phyloP scores from a whole-genome alignment of 1,140 invertebrate species.

The Diorhabda sublineata region DNA sequence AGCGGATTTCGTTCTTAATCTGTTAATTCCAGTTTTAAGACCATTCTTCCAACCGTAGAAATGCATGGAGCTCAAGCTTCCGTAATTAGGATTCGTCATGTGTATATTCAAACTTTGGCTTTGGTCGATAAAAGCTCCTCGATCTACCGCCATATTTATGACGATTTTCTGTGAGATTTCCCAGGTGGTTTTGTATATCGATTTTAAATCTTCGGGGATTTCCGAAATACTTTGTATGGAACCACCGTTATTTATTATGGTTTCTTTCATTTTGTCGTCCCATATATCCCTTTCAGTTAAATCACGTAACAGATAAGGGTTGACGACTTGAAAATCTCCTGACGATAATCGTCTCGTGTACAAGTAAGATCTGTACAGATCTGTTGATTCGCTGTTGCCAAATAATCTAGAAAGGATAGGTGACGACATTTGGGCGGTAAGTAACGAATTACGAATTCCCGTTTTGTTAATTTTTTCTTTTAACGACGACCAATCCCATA shows the following conservation, averaged over 20 bases:
- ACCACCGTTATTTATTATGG: slow-evolving; percentile 86
- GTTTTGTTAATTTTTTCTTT: slow-evolving; percentile 83
- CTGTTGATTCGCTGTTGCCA: slow-evolving; percentile 97
- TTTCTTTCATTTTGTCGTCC: slow-evolving; percentile 96
- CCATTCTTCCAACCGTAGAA: slow-evolving; percentile 97
- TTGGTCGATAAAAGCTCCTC: slow-evolving; percentile 98
- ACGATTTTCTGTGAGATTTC: slow-evolving; percentile 94
- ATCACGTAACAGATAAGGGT: slow-evolving; percentile 93
- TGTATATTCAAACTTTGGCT: slow-evolving; percentile 97
- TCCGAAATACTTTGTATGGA: slow-evolving; percentile 88
- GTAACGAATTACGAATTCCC: slow-evolving; percentile 90
- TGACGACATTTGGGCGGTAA: slow-evolving; percentile 97
- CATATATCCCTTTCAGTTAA: slow-evolving; percentile 87
- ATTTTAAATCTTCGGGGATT: slow-evolving; percentile 87
- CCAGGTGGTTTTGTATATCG: slow-evolving; percentile 98
- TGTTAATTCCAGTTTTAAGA: slow-evolving; percentile 99
- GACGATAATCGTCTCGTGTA: slow-evolving; percentile 90
- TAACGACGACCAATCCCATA: slow-evolving; percentile 90
- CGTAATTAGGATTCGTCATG: slow-evolving; percentile 90
- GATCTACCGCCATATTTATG: slow-evolving; percentile 96
- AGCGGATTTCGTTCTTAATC: slow-evolving; percentile 93
- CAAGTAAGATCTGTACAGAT: slow-evolving; percentile 97
- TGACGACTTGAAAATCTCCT: slow-evolving; percentile 70
- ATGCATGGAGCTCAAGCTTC: slow-evolving; percentile 95
- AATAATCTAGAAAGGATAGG: slow-evolving; percentile 98